Conservation (phyloP, 2,797 vertebrate genomes). For the Pseudomugil gertrudae region DNA sequence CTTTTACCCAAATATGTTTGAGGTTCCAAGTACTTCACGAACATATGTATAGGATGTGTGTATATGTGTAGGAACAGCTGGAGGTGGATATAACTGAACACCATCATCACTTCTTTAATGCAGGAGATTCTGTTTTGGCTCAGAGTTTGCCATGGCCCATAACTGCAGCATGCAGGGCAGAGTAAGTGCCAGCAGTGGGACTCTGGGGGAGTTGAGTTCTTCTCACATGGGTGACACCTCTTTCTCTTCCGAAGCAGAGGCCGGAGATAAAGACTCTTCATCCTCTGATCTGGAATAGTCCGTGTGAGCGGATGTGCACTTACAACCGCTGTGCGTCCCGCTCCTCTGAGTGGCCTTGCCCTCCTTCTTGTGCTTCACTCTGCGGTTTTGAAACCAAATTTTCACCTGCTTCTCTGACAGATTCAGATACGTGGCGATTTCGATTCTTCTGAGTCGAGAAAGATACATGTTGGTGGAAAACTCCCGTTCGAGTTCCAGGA, state of each 20-base stretch:
- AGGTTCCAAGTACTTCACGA: slow-evolving; percentile 25
- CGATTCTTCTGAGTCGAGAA: slow-evolving; percentile 93
- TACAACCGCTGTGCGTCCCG: slow-evolving; percentile 87
- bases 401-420: slow-evolving; percentile 98
- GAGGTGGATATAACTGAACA: slow-evolving; percentile 18
- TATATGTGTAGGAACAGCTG: slow-evolving; percentile 18
- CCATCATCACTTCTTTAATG: slow-evolving; percentile 30
- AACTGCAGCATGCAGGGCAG: slow-evolving; percentile 34
- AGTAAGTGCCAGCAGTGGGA: slow-evolving; percentile 60
- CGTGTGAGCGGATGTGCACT: slow-evolving; percentile 87
- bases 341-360: slow-evolving; percentile 91
- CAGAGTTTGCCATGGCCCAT: slow-evolving; percentile 32
- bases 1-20: slow-evolving; percentile 19
- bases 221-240: slow-evolving; percentile 88
- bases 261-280: slow-evolving; percentile 94
- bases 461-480: slow-evolving; percentile 99
- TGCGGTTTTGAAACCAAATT: slow-evolving; percentile 98
- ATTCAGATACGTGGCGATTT: slow-evolving; percentile 96
- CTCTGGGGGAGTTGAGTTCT: slow-evolving; percentile 6
- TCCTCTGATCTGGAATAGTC: slow-evolving; percentile 94
- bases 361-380: slow-evolving; percentile 99
- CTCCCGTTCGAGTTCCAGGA: slow-evolving; percentile 96
- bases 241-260: slow-evolving; percentile 91
- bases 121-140: slow-evolving; percentile 27
- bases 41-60: slow-evolving; percentile 50